phyloP scores from a whole-genome alignment of 2,888 invertebrate genomes.

The Drosophila trichaetosa region DNA sequence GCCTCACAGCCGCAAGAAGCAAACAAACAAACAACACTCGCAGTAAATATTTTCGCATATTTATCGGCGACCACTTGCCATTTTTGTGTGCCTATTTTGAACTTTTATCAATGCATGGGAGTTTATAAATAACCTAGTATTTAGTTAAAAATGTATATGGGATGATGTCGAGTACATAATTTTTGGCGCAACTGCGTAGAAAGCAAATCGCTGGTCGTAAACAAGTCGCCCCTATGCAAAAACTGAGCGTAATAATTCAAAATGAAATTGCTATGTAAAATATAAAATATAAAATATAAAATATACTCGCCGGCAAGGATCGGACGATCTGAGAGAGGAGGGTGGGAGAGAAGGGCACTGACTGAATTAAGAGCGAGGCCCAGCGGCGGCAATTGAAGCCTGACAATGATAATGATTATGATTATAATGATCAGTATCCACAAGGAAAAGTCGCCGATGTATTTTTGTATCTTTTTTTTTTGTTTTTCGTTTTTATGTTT shows the following conservation, averaged over 20 bases:
- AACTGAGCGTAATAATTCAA: conserved; percentile 60
- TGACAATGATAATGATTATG: conserved; percentile 24
- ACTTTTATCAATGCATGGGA: conserved; percentile 62
- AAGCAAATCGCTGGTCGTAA: conserved; percentile 71
- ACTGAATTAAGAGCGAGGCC: conserved; percentile 20
- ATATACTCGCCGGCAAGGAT: conserved; percentile 18
- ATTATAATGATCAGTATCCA: conserved; percentile 13
- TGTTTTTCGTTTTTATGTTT: conserved; percentile 31
- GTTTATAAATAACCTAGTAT: conserved; percentile 44
- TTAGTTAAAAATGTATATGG: background rate
- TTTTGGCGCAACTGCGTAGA: conserved; percentile 73
- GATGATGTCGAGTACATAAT: conserved; percentile 38
- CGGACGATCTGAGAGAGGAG: background rate
- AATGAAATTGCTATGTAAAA: conserved; percentile 41
- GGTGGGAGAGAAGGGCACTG: conserved; percentile 4
- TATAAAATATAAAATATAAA: conserved; percentile 19
- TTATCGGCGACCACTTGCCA: conserved; percentile 53
- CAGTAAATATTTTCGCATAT: conserved; percentile 52
- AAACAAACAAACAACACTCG: conserved; percentile 21
- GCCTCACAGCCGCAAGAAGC: conserved; percentile 1
- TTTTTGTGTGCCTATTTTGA: conserved; percentile 57
- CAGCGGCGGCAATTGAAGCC: conserved; percentile 34
- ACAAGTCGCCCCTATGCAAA: conserved; percentile 55
- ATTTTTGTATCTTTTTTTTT: conserved; percentile 9
- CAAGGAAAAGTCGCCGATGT: conserved; percentile 7